Percentiles rank a stretch among this genome's conserved stretches.
phyloP scores from a whole-genome alignment of 2,113 vertebrate genomes.

The Amazona guildingii region DNA sequence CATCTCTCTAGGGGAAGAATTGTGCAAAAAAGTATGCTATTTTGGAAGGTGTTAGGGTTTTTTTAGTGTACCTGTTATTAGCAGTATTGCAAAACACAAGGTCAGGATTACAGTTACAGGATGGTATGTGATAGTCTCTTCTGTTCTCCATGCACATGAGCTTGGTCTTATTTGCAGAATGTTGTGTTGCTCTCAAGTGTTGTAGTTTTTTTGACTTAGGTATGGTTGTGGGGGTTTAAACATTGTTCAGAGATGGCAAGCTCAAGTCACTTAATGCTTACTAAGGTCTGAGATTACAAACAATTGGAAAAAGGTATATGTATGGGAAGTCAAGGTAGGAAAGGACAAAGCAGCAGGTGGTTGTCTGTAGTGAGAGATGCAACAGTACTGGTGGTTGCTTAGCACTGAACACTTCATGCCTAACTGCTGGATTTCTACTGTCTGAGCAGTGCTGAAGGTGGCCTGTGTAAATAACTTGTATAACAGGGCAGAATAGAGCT shows the following conservation, averaged over 20 bases:
- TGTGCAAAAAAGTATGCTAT: neutral
- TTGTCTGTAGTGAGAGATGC: neutral
- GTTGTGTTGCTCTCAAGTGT: neutral
- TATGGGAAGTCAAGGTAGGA: neutral
- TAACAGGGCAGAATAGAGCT: neutral
- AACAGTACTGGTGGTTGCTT: neutral
- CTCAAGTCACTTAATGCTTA: neutral
- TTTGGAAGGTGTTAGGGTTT: neutral
- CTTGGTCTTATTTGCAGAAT: neutral
- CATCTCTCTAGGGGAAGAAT: neutral
- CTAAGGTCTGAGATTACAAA: neutral
- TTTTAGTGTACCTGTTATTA: neutral
- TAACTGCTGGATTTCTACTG: neutral
- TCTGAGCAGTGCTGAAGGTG: accelerated
- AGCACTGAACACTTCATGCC: neutral
- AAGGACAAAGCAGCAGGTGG: neutral
- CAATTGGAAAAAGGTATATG: neutral
- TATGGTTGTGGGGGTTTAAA: neutral
- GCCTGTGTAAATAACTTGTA: neutral
- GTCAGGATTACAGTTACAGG: neutral
- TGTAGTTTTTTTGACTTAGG: neutral
- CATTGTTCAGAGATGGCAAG: neutral
- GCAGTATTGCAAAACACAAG: neutral
- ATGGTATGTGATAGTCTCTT: neutral
- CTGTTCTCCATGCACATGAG: neutral